Evolutionary conservation across 1,140 invertebrate species (phyloP), one percentile per base, ranked within the genome.

Genomic region (Pseudobourletiella spinata): DNA sequence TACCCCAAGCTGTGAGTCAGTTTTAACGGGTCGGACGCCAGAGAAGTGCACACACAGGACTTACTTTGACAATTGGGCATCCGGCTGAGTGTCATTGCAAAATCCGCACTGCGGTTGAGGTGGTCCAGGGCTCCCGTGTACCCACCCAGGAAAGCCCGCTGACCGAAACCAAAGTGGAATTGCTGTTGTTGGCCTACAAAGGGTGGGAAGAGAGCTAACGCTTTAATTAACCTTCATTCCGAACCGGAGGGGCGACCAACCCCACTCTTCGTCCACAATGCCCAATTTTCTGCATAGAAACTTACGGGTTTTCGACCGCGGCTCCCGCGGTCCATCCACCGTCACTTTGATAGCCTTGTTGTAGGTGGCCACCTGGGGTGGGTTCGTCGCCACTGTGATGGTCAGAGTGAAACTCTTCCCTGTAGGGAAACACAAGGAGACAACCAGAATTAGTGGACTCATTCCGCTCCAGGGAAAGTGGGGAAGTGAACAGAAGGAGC

Each of bases 321-420:
- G 82, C 71, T 85, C 83, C 69, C 83, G 67, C 8, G 83, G 83
- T 57, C 83, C 83, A 72, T 85, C 83, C 11, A 86, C 83, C 1
- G 82, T 84, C 2, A 99, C 94, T 82, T 99, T 99, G 76, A 98
- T 98, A 46, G 95, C 94, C 79, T 96, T 95, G 70, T 83, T 86
- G 77, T 97, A 96, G 20, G 93, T 94, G 24, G 92, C 85, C 55
- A 98, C 86, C 81, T 98, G 91, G 35, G 91, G 90, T 57, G 95
- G 94, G 65, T 82, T 85, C 28, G 90, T 92, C 63, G 85, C 87
- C 61, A 99, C 83, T 8, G 91, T 95, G 70, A 98, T 98, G 54
- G 92, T 96, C 66, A 99, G 80, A 39, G 89, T 92, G 78, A 98
- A 98, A 74, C 91, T 96, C 78, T 98, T 99, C 25, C 95, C 95